Percentiles rank a stretch among this genome's conserved stretches.
These are phyloP conservation scores for Acleris cristana DNA, from an alignment of 2,888 invertebrate species.

Conservation along the genomic window DNA sequence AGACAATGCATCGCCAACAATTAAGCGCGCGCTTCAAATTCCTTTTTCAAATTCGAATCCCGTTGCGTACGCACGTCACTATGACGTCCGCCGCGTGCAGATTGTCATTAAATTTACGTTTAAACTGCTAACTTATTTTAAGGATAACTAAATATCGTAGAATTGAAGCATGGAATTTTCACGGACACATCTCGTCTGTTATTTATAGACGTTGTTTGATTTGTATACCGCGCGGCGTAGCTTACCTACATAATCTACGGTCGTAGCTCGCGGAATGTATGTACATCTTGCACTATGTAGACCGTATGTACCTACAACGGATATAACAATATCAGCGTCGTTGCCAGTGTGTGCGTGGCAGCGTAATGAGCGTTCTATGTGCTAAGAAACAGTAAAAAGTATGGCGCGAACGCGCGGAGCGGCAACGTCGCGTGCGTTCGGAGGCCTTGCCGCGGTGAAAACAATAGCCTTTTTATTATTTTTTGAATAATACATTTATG, in stretches of 20 bases:
- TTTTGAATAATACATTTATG: constrained; percentile 59
- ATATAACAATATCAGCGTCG: constrained; percentile 72
- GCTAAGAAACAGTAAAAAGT: constrained; percentile 85
- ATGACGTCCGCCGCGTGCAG: constrained; percentile 24
- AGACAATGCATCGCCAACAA: constrained; percentile 19
- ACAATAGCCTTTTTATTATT: constrained; percentile 71
- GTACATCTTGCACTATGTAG: constrained; percentile 78
- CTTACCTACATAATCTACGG: constrained; percentile 77
- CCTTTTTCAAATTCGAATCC: constrained; percentile 17
- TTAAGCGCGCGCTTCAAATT: constrained; percentile 22
- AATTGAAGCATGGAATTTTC: constrained; percentile 56
- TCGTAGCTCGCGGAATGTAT: constrained; percentile 75
- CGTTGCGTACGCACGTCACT: constrained; percentile 23
- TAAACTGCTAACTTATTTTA: constrained; percentile 31
- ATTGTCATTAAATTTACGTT: constrained; percentile 12
- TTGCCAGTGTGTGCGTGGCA: constrained; percentile 51
- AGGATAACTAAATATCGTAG: constrained; percentile 30
- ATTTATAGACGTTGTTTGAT: constrained; percentile 78
- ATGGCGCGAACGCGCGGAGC: constrained; percentile 79
- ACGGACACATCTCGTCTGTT: constrained; percentile 70
- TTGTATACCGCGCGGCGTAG: constrained; percentile 68
- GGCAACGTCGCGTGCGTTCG: constrained; percentile 78
- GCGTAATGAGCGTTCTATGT: constrained; percentile 83
- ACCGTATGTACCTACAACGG: constrained; percentile 57
- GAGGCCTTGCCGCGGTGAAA: constrained; percentile 76